phyloP scores from a whole-genome alignment of 2,113 vertebrate species.

The Colius striatus region DNA sequence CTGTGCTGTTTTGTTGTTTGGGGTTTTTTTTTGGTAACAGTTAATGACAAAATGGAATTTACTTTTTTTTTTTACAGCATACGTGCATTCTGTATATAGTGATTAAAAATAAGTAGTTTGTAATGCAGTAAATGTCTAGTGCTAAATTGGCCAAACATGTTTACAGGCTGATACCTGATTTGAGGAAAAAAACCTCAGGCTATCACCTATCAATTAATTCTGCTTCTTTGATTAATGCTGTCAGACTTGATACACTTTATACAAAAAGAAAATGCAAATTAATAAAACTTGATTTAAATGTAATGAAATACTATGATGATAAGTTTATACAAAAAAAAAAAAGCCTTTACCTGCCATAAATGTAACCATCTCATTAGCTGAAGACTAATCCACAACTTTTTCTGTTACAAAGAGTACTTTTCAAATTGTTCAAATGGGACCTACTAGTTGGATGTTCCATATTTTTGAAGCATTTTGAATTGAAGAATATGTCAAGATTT shows the following conservation, averaged over 20 bases:
- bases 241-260: background rate
- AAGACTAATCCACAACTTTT: background rate
- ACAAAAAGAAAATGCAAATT: constrained; percentile 4
- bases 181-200: background rate
- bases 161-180: background rate
- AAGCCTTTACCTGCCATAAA: background rate
- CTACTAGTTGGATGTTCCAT: background rate
- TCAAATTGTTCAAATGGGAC: background rate
- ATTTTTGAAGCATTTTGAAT: constrained; percentile 37
- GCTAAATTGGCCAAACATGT: background rate
- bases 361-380: no score
- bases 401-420: constrained; percentile 34
- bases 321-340: constrained; percentile 30
- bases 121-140: background rate
- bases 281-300: background rate
- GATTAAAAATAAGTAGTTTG: background rate
- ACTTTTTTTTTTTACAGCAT: background rate
- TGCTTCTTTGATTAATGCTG: constrained; percentile 3
- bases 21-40: background rate
- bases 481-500: constrained; percentile 19
- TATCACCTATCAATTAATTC: background rate
- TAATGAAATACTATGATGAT: background rate
- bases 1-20: background rate
- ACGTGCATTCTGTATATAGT: background rate
- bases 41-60: background rate